Evolutionary conservation across 2,888 invertebrate genomes (phyloP).

Genomic region (Drosophila dives): DNA sequence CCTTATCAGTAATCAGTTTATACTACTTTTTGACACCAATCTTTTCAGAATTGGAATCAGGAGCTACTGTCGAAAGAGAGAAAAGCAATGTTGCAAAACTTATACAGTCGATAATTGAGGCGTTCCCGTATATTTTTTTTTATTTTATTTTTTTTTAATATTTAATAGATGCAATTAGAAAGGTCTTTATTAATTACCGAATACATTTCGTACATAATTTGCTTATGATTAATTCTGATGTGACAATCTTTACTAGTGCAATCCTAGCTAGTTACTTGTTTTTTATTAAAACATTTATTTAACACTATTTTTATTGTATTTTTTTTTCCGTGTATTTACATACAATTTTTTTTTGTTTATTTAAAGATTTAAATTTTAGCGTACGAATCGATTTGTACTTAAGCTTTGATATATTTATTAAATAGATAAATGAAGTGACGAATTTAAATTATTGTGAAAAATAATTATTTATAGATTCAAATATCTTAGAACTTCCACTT

Average conservation of each 20-base stretch:
- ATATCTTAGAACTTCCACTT: slow-evolving; percentile 14
- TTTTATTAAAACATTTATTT: slow-evolving; percentile 41
- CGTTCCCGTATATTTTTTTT: background rate
- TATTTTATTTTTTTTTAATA: too few species aligned
- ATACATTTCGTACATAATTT: slow-evolving; percentile 17
- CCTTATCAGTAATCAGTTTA: background rate
- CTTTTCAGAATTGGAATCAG: background rate
- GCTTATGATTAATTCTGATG: slow-evolving; percentile 48
- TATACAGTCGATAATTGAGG: background rate
- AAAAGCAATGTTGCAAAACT: too few species aligned
- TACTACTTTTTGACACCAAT: background rate
- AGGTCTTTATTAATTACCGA: background rate
- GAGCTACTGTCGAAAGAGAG: too few species aligned
- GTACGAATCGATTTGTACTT: slow-evolving; percentile 38
- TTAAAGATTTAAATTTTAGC: slow-evolving; percentile 13
- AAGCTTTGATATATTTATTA: slow-evolving; percentile 55
- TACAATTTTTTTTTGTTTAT: slow-evolving; percentile 30
- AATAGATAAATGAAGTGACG: slow-evolving; percentile 47
- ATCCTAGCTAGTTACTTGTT: slow-evolving; percentile 63
- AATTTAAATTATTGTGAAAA: slow-evolving; percentile 40
- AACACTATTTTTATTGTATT: slow-evolving; percentile 26
- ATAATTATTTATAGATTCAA: slow-evolving; percentile 9
- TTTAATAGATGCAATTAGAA: background rate
- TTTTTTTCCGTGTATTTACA: slow-evolving; percentile 61
- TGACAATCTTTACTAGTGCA: slow-evolving; percentile 73